These are phyloP conservation scores for Musca domestica DNA, from an alignment of 1,140 invertebrate genomes.

Conservation along the genomic window DNA sequence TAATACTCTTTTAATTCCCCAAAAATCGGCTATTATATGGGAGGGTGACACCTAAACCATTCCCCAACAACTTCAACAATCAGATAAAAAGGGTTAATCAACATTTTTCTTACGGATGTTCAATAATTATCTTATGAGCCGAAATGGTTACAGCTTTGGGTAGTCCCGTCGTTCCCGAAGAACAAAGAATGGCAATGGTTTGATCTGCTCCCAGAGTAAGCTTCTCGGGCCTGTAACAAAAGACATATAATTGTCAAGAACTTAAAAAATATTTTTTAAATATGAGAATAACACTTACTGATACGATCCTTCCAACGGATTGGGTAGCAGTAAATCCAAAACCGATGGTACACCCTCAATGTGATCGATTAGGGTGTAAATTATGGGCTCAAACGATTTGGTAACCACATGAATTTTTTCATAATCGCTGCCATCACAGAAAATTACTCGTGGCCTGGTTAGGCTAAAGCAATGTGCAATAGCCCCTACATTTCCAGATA, in stretches of 20 bases:
- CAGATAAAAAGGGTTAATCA: too few relatives aligned
- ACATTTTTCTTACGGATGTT: conserved; percentile 33
- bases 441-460: conserved; percentile 41
- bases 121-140: conserved; percentile 50
- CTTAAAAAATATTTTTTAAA: background rate
- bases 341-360: conserved; percentile 32
- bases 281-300: conserved; percentile 30
- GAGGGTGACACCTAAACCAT: too few relatives aligned
- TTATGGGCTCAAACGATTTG: conserved; percentile 35
- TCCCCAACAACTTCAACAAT: too few relatives aligned
- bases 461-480: conserved; percentile 30
- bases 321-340: conserved; percentile 35
- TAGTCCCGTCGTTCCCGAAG: conserved; percentile 73
- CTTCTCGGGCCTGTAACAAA: conserved; percentile 29
- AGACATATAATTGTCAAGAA: background rate
- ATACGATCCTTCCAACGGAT: conserved; percentile 35
- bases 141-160: conserved; percentile 76
- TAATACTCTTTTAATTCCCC: too few relatives aligned
- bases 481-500: conserved; percentile 14
- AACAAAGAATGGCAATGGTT: conserved; percentile 52
- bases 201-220: conserved; percentile 34
- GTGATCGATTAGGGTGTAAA: conserved; percentile 35
- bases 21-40: too few relatives aligned
- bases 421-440: conserved; percentile 42
- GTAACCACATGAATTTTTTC: conserved; percentile 39